phyloP scores from a whole-genome alignment of 2,113 vertebrate genomes.

The Paedocypris sp. region DNA sequence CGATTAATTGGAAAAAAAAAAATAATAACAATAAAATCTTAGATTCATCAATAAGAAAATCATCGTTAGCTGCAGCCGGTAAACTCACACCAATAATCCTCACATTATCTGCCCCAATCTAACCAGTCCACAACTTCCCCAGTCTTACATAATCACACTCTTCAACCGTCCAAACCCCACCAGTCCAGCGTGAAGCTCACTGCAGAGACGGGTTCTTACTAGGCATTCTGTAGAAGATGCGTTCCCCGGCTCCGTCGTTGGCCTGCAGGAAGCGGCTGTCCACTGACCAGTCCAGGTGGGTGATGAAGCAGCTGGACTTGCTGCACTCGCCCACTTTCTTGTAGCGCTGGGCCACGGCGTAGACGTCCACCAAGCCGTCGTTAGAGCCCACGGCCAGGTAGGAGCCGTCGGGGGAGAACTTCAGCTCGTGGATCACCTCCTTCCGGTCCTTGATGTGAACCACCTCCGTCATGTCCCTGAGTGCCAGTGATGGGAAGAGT shows the following conservation, averaged over 20 bases:
- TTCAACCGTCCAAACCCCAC: no score
- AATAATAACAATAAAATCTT: no score
- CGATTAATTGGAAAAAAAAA: no score
- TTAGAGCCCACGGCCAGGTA: constrained; percentile 94
- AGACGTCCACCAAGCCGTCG: constrained; percentile 83
- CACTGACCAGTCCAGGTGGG: constrained; percentile 93
- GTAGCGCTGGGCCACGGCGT: constrained; percentile 82
- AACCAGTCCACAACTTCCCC: no score
- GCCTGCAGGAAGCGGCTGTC: constrained; percentile 91
- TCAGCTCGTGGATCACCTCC: constrained; percentile 95
- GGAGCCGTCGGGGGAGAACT: constrained; percentile 88
- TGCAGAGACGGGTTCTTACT: constrained; percentile 57
- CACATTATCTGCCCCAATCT: no score
- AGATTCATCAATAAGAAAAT: no score
- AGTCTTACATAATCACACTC: no score
- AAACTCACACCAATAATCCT: no score
- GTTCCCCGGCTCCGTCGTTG: constrained; percentile 83
- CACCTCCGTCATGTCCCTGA: constrained; percentile 96
- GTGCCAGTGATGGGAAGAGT: no score
- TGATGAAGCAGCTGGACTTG: constrained; percentile 86
- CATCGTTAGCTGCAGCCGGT: no score
- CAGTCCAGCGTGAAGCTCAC: no score
- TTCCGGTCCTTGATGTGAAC: constrained; percentile 96
- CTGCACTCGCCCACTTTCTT: constrained; percentile 94
- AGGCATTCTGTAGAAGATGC: constrained; percentile 90